Evolutionary conservation across 1,140 invertebrate species (phyloP).

Genomic region (Oncopodura yosiiana): DNA sequence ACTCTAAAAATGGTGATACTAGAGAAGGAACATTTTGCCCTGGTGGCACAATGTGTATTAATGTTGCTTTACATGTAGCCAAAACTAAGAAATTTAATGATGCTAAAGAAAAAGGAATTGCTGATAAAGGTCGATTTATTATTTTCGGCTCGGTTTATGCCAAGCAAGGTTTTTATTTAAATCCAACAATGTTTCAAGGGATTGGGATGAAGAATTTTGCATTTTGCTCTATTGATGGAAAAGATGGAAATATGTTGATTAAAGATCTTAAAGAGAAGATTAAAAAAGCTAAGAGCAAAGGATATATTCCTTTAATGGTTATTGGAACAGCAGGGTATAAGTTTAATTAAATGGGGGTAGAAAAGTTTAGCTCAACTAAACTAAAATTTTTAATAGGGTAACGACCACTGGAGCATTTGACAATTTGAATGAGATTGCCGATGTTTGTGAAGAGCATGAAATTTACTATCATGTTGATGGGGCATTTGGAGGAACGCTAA

Average conservation of each 20-base stretch:
- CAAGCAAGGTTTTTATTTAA: no score
- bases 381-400: no score
- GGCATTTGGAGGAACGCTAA: slow-evolving; percentile 80
- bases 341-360: no score
- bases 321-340: slow-evolving; percentile 80
- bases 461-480: slow-evolving; percentile 94
- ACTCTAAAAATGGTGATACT: no score
- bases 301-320: slow-evolving; percentile 70
- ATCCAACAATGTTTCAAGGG: no score
- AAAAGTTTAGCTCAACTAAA: no score
- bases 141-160: slow-evolving; percentile 81
- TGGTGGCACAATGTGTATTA: slow-evolving; percentile 86
- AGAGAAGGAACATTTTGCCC: slow-evolving; percentile 89
- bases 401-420: slow-evolving; percentile 72
- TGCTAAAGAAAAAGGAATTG: slow-evolving; percentile 48
- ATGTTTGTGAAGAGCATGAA: slow-evolving; percentile 67
- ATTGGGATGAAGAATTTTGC: no score
- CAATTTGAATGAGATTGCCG: slow-evolving; percentile 66
- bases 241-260: slow-evolving; percentile 67
- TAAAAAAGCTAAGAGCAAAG: slow-evolving; percentile 51
- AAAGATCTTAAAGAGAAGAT: slow-evolving; percentile 61
- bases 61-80: slow-evolving; percentile 87
- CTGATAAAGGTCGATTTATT: no score
- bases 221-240: slow-evolving; percentile 68
- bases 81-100: slow-evolving; percentile 63